These are phyloP conservation scores for Rhinoraja longicauda DNA, from an alignment of 2,797 vertebrate species.

Conservation along the genomic window DNA sequence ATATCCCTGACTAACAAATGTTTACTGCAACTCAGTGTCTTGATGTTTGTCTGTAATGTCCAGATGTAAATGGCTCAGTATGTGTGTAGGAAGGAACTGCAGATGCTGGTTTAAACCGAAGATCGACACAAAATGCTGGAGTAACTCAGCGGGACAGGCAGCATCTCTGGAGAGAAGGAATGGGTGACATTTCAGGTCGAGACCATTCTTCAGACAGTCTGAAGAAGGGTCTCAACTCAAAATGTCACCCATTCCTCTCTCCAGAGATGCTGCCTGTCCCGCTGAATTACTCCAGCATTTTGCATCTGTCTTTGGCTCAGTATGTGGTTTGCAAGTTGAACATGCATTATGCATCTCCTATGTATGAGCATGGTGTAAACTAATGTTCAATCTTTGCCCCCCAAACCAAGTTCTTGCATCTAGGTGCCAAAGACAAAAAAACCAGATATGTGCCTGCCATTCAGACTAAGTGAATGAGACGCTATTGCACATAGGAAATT, in stretches of 20 bases:
- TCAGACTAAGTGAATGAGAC: neutral
- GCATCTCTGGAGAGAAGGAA: too few species aligned
- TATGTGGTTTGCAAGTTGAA: neutral
- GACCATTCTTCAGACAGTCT: too few species aligned
- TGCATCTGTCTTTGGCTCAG: too few species aligned
- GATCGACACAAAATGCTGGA: too few species aligned
- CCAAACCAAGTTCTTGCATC: neutral
- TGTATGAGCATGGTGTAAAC: neutral
- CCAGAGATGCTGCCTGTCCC: too few species aligned
- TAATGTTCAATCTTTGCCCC: neutral
- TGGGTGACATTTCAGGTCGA: too few species aligned
- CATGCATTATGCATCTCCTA: neutral
- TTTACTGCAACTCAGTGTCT: neutral
- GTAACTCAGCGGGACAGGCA: too few species aligned
- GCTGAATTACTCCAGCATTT: too few species aligned
- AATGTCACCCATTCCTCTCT: too few species aligned
- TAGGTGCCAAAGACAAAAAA: neutral
- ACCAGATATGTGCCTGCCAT: neutral
- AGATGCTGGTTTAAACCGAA: too few species aligned
- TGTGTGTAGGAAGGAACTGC: too few species aligned
- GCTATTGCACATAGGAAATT: neutral
- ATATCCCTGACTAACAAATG: neutral
- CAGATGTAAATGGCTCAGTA: neutral
- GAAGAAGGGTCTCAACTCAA: too few species aligned
- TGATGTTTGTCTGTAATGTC: neutral